A percentile compares a stretch with the other conserved stretches of the same genome.
phyloP scores from a whole-genome alignment of 2,113 vertebrate genomes.

The Sebastes schlegelii region DNA sequence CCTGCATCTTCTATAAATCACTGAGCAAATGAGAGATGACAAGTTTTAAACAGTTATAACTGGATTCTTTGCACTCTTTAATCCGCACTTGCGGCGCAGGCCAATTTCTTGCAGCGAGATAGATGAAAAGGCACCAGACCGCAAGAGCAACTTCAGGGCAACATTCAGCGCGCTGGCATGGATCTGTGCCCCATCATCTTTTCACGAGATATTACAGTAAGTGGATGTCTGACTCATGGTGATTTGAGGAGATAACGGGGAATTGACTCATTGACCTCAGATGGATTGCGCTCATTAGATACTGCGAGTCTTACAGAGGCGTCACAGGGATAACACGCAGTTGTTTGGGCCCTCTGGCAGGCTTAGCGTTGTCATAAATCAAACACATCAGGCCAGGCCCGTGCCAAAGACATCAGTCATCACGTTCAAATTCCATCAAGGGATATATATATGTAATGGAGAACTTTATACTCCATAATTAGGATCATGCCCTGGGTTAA shows the following conservation, averaged over 20 bases:
- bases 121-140: conserved; percentile 69
- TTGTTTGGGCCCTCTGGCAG: conserved; percentile 64
- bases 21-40: conserved; percentile 77
- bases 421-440: conserved; percentile 62
- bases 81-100: conserved; percentile 45
- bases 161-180: conserved; percentile 58
- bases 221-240: conserved; percentile 70
- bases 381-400: conserved; percentile 56
- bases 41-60: conserved; percentile 73
- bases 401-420: conserved; percentile 72
- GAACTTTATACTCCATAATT: conserved; percentile 50
- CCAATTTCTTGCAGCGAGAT: conserved; percentile 54
- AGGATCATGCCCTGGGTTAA: conserved; percentile 43
- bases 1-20: conserved; percentile 72
- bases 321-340: conserved; percentile 64
- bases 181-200: conserved; percentile 63
- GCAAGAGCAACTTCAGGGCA: conserved; percentile 57
- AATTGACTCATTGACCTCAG: conserved; percentile 70
- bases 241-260: conserved; percentile 68
- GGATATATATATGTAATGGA: conserved; percentile 57
- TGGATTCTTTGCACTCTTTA: conserved; percentile 70
- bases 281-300: conserved; percentile 61
- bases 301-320: conserved; percentile 52
- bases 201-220: conserved; percentile 73
- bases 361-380: conserved; percentile 65